Conservation (phyloP, 2,113 vertebrate genomes). For the Boulengeromyrus knoepffleri region DNA sequence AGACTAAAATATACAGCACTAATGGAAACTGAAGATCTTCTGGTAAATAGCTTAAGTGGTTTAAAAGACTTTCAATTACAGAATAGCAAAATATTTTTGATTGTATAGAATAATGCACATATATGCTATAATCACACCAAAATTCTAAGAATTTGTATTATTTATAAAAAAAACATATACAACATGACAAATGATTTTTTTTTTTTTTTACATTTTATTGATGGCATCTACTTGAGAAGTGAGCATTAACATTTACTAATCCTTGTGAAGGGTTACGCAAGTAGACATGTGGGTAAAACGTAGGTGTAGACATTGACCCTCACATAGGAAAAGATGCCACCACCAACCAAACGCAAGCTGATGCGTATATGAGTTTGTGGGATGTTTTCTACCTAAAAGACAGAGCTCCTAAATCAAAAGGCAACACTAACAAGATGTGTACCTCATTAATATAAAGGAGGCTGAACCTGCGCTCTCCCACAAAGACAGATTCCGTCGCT, state of each 20-base stretch:
- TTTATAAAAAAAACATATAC: background rate
- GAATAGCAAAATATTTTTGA: background rate
- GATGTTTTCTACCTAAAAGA: background rate
- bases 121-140: background rate
- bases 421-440: slow-evolving; percentile 20
- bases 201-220: background rate
- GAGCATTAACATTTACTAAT: background rate
- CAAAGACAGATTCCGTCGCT: slow-evolving; percentile 44
- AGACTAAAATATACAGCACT: background rate
- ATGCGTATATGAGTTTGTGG: background rate
- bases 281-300: background rate
- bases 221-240: background rate
- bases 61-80: background rate
- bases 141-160: background rate
- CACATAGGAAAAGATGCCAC: background rate
- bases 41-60: background rate
- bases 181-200: background rate
- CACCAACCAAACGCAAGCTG: background rate
- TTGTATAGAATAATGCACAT: background rate
- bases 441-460: slow-evolving; percentile 11
- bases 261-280: background rate
- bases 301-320: background rate
- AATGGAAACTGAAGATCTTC: background rate
- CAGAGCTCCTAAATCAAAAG: background rate
- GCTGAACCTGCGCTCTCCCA: slow-evolving; percentile 58